Conservation (phyloP, 2,113 vertebrate genomes). For the Megaptera novaeangliae region DNA sequence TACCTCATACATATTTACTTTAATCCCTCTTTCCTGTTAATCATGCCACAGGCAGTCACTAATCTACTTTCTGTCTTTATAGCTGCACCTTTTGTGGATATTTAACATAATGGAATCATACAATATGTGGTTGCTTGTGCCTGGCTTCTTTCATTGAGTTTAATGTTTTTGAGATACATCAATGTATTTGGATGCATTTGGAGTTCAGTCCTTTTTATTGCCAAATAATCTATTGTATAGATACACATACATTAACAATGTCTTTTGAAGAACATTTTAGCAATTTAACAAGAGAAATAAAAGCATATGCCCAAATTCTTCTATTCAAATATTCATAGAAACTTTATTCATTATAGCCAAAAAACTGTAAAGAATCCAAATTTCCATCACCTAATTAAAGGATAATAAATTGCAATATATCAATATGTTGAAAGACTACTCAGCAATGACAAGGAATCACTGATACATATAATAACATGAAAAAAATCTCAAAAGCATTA, state of each 20-base stretch:
- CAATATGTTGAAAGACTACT: neutral
- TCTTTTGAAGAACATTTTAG: neutral
- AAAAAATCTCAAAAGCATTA: neutral
- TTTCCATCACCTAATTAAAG: neutral
- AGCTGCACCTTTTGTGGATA: neutral
- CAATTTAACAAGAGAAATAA: slow-evolving; percentile 1
- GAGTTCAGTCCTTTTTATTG: neutral
- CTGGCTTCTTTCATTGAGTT: neutral
- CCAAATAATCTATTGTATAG: neutral
- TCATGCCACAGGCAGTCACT: neutral
- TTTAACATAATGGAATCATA: neutral
- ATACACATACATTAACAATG: neutral
- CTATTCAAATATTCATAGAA: neutral
- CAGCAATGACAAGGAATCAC: neutral
- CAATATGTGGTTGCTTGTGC: neutral
- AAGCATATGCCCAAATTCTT: neutral
- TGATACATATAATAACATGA: neutral
- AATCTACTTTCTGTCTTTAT: neutral
- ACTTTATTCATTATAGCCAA: neutral
- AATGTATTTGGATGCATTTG: neutral
- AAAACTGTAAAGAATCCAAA: neutral
- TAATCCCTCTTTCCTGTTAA: neutral
- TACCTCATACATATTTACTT: neutral
- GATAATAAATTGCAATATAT: neutral
- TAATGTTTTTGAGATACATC: neutral